Percentiles rank a stretch among this genome's conserved stretches.
phyloP scores from a whole-genome alignment of 2,113 vertebrate genomes.

The Actenoides lindsayi region DNA sequence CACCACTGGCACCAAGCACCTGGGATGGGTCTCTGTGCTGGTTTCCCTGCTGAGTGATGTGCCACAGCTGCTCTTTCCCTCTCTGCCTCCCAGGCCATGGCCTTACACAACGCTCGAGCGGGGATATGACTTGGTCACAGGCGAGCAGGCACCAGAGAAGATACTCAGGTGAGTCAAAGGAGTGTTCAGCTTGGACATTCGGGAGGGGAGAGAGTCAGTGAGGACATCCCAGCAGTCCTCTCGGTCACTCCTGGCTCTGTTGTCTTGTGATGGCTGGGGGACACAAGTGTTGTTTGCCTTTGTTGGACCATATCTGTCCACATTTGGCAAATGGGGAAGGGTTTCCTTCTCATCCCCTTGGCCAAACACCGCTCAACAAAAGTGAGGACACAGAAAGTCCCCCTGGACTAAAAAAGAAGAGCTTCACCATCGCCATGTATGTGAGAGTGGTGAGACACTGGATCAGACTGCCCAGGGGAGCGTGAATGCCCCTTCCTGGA shows the following conservation, averaged over 20 bases:
- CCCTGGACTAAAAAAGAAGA: neutral
- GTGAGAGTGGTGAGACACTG: neutral
- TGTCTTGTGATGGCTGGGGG: neutral
- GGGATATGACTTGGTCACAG: constrained; percentile 96
- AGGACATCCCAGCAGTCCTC: neutral
- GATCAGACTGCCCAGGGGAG: neutral
- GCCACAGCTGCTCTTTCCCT: neutral
- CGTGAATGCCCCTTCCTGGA: neutral
- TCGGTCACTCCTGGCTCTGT: neutral
- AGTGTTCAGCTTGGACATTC: neutral
- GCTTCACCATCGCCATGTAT: neutral
- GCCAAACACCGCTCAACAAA: neutral
- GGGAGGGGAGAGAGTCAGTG: neutral
- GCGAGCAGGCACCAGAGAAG: constrained; percentile 95
- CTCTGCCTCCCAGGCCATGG: constrained; percentile 85
- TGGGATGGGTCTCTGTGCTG: accelerated
- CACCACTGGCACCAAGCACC: neutral
- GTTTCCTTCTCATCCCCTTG: neutral
- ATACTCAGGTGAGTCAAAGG: constrained; percentile 90
- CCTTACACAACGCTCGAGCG: constrained; percentile 95
- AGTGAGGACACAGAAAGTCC: accelerated
- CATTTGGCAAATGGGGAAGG: neutral
- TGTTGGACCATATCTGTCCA: neutral
- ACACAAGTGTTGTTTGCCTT: accelerated
- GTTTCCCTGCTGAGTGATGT: neutral